Evolutionary conservation across 2,113 vertebrate species (phyloP).

Genomic region (Trochalopteron elliotii): DNA sequence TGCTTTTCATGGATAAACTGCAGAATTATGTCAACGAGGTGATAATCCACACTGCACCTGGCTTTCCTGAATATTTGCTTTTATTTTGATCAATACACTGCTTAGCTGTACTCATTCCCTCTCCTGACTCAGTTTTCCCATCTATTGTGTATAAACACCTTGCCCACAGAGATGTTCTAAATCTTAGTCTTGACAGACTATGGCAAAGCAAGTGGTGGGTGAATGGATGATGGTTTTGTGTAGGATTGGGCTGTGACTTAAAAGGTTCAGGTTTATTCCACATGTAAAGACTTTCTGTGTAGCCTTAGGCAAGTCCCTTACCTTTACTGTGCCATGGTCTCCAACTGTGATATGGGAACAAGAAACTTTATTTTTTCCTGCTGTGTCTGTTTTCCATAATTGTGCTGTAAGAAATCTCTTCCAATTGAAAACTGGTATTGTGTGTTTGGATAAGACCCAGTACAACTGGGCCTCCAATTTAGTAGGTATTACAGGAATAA

Average conservation of each 20-base stretch:
- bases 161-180: background rate
- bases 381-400: background rate
- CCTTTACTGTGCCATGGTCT: background rate
- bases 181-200: background rate
- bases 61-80: slow-evolving; percentile 13
- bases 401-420: background rate
- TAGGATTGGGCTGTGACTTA: background rate
- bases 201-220: background rate
- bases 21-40: background rate
- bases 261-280: background rate
- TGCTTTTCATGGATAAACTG: background rate
- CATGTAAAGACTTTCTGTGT: background rate
- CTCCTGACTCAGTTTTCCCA: background rate
- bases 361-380: background rate
- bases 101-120: background rate
- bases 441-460: background rate
- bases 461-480: background rate
- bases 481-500: background rate
- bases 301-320: background rate
- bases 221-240: background rate
- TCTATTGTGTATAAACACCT: background rate
- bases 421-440: background rate
- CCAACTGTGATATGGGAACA: background rate
- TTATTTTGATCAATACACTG: background rate
- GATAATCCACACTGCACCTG: slow-evolving; percentile 14